Conservation (phyloP, 2,113 vertebrate species). For the Phocoena sinus region DNA sequence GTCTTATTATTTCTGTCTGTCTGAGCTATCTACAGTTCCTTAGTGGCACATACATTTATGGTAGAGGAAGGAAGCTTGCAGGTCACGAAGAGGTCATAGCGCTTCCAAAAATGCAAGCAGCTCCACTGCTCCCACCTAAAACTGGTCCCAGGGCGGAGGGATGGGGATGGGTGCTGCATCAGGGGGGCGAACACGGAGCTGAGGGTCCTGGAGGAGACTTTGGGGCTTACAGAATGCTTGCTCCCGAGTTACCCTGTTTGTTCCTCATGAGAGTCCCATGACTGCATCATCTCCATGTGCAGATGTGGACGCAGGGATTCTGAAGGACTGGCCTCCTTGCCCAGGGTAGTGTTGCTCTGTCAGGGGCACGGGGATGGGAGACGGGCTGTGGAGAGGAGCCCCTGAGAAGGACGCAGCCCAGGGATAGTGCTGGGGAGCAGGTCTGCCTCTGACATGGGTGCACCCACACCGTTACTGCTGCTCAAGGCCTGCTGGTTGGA, state of each 20-base stretch:
- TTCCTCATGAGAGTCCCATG: fast-evolving
- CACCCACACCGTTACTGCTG: too few species aligned
- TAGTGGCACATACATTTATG: not conserved
- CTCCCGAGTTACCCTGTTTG: not conserved
- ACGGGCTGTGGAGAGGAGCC: not conserved
- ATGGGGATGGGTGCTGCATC: not conserved
- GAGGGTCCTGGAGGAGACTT: not conserved
- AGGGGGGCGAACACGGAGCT: fast-evolving
- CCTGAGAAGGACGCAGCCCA: too few species aligned
- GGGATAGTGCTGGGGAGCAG: fast-evolving
- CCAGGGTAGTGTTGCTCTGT: not conserved
- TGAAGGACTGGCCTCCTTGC: not conserved
- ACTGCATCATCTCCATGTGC: not conserved
- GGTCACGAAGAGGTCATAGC: not conserved
- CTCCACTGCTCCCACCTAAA: too few species aligned
- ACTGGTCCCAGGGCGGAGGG: not conserved
- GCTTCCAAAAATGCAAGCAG: not conserved
- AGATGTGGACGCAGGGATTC: not conserved
- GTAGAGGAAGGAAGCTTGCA: not conserved
- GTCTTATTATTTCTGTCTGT: not conserved
- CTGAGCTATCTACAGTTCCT: not conserved
- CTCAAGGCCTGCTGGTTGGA: not conserved
- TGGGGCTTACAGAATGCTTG: too few species aligned
- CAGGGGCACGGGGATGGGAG: not conserved
- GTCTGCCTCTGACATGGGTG: not conserved